phyloP scores from a whole-genome alignment of 2,113 vertebrate species.

The Tor tambroides region DNA sequence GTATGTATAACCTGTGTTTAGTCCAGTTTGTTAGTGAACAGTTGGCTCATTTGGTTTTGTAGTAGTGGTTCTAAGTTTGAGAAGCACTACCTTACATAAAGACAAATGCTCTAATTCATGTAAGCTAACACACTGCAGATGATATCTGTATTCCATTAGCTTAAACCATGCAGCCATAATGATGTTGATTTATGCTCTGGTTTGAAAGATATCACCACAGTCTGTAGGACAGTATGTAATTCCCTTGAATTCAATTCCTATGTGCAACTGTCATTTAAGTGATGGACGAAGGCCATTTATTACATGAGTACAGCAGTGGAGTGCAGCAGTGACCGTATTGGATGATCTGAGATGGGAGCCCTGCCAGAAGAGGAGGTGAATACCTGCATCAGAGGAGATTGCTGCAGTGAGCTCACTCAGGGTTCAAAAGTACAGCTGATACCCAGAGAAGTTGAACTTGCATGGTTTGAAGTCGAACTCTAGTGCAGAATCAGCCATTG shows the following conservation, averaged over 20 bases:
- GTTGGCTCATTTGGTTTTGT: not conserved
- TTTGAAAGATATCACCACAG: too few species aligned
- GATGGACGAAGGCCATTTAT: conserved; percentile 19
- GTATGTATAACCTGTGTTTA: too few species aligned
- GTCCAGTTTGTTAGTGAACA: too few species aligned
- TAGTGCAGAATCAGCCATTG: conserved; percentile 28
- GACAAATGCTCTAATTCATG: not conserved
- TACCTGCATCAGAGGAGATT: not conserved
- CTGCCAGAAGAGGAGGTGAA: conserved; percentile 28
- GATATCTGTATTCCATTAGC: conserved; percentile 18
- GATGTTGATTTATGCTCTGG: not conserved
- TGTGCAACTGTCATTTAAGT: not conserved
- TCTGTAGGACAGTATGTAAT: too few species aligned
- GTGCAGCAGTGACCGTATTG: conserved; percentile 17
- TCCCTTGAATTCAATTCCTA: not conserved
- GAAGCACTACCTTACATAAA: not conserved
- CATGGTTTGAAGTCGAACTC: not conserved
- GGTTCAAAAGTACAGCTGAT: conserved; percentile 15
- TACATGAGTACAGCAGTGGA: conserved; percentile 2
- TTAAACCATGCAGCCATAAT: not conserved
- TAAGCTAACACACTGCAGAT: not conserved
- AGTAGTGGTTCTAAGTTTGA: too few species aligned
- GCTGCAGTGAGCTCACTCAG: not conserved
- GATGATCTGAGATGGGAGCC: conserved; percentile 14
- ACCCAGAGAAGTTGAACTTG: not conserved